phyloP scores from a whole-genome alignment of 1,140 invertebrate species.

The Zaprionus nigranus region DNA sequence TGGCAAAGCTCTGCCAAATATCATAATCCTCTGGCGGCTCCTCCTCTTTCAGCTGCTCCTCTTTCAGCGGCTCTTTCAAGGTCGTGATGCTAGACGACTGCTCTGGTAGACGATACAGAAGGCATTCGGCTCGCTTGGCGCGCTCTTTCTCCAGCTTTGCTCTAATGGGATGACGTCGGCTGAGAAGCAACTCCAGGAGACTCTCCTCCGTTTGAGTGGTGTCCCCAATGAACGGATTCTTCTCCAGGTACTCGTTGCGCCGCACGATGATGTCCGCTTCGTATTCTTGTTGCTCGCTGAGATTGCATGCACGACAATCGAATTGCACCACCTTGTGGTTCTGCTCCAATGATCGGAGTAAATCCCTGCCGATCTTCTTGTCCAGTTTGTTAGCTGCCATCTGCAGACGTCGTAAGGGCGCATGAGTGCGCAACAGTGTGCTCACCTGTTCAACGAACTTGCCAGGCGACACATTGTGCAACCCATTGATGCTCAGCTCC shows the following conservation, averaged over 20 bases:
- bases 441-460: conserved; percentile 5
- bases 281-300: conserved; percentile 48
- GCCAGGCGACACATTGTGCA: neutral
- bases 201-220: conserved; percentile 18
- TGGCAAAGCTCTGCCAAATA: conserved; percentile 52
- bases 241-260: conserved; percentile 52
- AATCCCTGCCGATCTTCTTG: neutral
- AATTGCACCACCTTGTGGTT: conserved; percentile 40
- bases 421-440: conserved; percentile 49
- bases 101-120: neutral
- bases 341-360: conserved; percentile 44
- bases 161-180: conserved; percentile 42
- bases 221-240: conserved; percentile 13
- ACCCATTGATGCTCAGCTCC: conserved; percentile 49
- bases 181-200: conserved; percentile 21
- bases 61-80: neutral
- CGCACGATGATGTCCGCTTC: conserved; percentile 65
- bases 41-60: conserved; percentile 5
- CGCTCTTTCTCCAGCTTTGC: conserved; percentile 9
- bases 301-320: conserved; percentile 59
- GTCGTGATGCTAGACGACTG: neutral
- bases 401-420: conserved; percentile 46
- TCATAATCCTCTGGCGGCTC: conserved; percentile 51
- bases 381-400: conserved; percentile 47
- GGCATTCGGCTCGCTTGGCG: neutral